Evolutionary conservation across 2,797 vertebrate genomes (phyloP).

Genomic region (Rhodeus uyekii): DNA sequence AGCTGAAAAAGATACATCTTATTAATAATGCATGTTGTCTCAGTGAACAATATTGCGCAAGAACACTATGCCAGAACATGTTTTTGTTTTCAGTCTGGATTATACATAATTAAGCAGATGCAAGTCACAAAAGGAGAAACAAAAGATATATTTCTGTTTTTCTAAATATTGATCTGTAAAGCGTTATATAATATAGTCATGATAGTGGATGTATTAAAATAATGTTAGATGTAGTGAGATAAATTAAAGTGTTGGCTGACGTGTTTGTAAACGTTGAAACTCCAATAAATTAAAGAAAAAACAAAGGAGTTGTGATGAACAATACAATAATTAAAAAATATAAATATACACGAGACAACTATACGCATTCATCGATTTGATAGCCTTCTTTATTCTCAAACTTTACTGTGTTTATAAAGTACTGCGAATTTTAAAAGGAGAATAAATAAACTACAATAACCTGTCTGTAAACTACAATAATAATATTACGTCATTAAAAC

Average conservation of each 20-base stretch:
- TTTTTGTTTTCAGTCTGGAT: not conserved
- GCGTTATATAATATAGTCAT: not conserved
- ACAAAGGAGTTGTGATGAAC: not conserved
- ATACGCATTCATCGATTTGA: not conserved
- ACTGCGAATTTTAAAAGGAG: not conserved
- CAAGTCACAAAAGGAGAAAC: not conserved
- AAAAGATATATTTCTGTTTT: not conserved
- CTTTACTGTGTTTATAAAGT: no score
- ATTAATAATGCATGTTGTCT: conserved; percentile 30
- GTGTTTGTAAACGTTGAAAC: not conserved
- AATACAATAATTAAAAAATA: not conserved
- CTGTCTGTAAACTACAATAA: not conserved
- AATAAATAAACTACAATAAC: not conserved
- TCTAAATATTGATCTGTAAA: not conserved
- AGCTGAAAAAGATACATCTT: conserved; percentile 9
- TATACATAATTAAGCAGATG: not conserved
- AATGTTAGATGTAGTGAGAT: not conserved
- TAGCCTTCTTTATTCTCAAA: not conserved
- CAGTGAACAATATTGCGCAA: conserved; percentile 1
- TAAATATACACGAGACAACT: not conserved
- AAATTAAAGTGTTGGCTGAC: not conserved
- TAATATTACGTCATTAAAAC: conserved; percentile 33
- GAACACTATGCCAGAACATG: not conserved
- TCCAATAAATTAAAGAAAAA: not conserved
- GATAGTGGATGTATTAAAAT: not conserved